These are phyloP conservation scores for Montipora capricornis DNA, from an alignment of 64 coral and sea anemone species.

Conservation along the genomic window DNA sequence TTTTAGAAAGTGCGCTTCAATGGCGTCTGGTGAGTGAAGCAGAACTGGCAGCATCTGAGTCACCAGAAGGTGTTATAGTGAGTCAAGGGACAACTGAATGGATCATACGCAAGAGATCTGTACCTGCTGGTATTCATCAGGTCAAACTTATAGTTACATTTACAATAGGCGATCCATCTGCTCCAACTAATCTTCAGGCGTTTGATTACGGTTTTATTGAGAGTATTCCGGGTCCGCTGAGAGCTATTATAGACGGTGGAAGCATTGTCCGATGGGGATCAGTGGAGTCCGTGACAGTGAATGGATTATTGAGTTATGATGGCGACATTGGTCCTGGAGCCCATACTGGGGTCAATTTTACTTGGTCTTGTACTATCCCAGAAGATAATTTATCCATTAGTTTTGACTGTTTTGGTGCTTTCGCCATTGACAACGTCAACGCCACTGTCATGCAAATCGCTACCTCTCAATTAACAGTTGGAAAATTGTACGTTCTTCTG, in stretches of 20 bases:
- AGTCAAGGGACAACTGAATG: neutral
- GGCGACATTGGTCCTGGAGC: neutral
- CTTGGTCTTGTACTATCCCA: neutral
- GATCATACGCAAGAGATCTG: neutral
- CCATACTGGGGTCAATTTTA: neutral
- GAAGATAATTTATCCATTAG: neutral
- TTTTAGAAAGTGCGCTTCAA: neutral
- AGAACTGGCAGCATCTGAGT: neutral
- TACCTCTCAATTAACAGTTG: neutral
- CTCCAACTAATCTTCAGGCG: neutral
- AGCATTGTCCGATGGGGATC: constrained; percentile 26
- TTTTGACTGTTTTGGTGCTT: constrained; percentile 3
- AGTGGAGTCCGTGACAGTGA: neutral
- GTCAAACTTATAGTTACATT: neutral
- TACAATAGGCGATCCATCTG: neutral
- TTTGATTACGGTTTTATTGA: constrained; percentile 21
- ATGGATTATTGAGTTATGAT: constrained; percentile 24
- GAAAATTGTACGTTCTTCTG: neutral
- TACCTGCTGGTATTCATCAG: neutral
- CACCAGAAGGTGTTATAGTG: neutral
- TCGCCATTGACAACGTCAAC: neutral
- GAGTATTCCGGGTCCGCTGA: neutral
- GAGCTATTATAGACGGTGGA: constrained; percentile 10
- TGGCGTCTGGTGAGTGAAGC: constrained; percentile 4
- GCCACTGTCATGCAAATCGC: neutral